phyloP scores from a whole-genome alignment of 30 jellyfish, hydroid and myxozoan genomes.

The Hydra vulgaris region DNA sequence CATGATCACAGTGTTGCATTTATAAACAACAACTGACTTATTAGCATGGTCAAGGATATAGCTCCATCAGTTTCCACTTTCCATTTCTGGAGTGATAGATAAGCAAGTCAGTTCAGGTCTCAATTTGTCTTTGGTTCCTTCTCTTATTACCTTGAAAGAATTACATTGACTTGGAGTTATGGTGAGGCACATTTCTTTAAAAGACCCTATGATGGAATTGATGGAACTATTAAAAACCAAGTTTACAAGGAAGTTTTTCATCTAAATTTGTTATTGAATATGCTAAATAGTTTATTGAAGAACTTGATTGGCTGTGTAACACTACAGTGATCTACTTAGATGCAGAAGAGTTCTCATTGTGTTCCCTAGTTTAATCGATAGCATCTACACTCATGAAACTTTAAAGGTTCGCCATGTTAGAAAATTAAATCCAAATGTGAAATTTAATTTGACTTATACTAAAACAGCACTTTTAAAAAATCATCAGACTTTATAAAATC shows the following conservation, averaged over 20 bases:
- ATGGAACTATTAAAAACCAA: not conserved
- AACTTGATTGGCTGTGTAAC: not conserved
- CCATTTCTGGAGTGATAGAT: not conserved
- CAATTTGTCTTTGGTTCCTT: not conserved
- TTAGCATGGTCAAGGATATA: not conserved
- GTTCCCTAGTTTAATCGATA: not conserved
- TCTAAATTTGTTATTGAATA: not conserved
- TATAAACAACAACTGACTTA: not conserved
- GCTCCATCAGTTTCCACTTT: not conserved
- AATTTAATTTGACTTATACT: not conserved
- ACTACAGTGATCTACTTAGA: not conserved
- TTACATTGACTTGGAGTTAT: not conserved
- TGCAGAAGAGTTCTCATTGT: too few species aligned
- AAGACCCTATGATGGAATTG: not conserved
- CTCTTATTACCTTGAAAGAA: not conserved
- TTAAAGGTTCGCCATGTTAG: not conserved
- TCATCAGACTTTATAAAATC: not conserved
- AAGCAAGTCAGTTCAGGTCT: not conserved
- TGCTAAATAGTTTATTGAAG: not conserved
- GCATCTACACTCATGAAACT: not conserved
- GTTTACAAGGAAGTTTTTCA: not conserved
- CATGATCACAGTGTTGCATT: not conserved
- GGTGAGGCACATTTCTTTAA: not conserved
- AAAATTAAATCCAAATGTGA: too few species aligned
- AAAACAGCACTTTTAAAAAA: not conserved